These are phyloP conservation scores for Sebastes elongatus DNA, from an alignment of 2,797 vertebrate species.

Conservation along the genomic window DNA sequence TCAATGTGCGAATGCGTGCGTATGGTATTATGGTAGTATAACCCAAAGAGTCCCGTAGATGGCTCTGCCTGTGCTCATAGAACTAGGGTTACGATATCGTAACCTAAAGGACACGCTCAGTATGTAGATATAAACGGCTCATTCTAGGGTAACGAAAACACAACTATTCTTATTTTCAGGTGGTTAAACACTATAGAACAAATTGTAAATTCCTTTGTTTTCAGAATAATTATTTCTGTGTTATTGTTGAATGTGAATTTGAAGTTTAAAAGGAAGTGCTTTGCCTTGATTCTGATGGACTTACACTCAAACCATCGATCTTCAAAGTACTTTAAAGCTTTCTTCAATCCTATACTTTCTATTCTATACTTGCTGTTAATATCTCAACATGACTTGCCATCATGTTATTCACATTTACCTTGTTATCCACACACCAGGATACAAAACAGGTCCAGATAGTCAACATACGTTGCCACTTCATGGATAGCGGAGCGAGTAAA, in stretches of 20 bases:
- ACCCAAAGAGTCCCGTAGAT: too few species aligned
- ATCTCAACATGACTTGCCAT: neutral
- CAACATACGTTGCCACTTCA: neutral
- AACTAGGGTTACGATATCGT: too few species aligned
- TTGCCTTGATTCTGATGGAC: neutral
- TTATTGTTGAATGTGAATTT: neutral
- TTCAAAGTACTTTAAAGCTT: neutral
- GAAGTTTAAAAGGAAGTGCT: neutral
- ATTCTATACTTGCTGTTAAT: neutral
- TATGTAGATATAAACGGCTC: too few species aligned
- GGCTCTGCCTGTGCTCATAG: too few species aligned
- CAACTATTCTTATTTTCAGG: too few species aligned
- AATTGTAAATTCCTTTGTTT: too few species aligned
- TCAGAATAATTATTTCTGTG: neutral
- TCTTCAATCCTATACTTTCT: neutral
- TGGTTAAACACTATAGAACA: fast-evolving
- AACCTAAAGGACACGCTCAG: too few species aligned
- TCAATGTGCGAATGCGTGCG: too few species aligned
- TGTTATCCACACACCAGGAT: neutral
- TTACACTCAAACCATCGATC: neutral
- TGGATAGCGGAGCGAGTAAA: neutral
- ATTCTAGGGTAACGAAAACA: too few species aligned
- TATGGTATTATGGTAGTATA: too few species aligned
- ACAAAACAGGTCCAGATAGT: neutral
- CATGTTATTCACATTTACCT: neutral